Percentiles rank a stretch among this genome's conserved stretches.
These are phyloP conservation scores for Leptodactylus fuscus DNA, from an alignment of 2,113 vertebrate species.

Conservation along the genomic window DNA sequence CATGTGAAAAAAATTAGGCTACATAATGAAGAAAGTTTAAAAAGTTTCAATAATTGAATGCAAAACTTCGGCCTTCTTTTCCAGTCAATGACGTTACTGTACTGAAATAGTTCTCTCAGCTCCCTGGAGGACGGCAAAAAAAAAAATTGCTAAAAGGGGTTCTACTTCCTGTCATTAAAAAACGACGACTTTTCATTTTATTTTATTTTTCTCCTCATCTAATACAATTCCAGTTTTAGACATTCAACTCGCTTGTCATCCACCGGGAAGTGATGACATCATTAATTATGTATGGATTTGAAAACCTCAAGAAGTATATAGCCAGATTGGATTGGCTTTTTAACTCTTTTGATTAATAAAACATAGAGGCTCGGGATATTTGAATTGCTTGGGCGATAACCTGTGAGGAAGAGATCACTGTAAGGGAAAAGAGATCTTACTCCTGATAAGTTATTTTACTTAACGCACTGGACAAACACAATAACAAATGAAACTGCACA, in stretches of 20 bases:
- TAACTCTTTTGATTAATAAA: conserved; percentile 83
- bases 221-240: conserved; percentile 74
- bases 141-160: conserved; percentile 59
- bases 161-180: conserved; percentile 73
- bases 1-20: neutral
- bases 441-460: conserved; percentile 69
- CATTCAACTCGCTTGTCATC: conserved; percentile 71
- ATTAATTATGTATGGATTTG: conserved; percentile 81
- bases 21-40: neutral
- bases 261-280: conserved; percentile 75
- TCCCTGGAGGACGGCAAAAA: conserved; percentile 64
- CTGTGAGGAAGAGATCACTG: conserved; percentile 70
- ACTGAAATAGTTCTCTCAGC: conserved; percentile 61
- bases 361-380: conserved; percentile 69
- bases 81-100: conserved; percentile 64
- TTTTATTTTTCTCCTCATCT: conserved; percentile 64
- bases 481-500: conserved; percentile 66
- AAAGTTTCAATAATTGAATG: neutral
- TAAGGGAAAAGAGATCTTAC: conserved; percentile 67
- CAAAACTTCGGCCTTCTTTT: conserved; percentile 31
- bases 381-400: conserved; percentile 73
- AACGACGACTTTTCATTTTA: conserved; percentile 63
- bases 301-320: conserved; percentile 77
- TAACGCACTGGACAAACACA: conserved; percentile 69
- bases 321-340: conserved; percentile 82